Evolutionary conservation across 2,113 vertebrate species (phyloP).

Genomic region (Amphiprion ocellaris): DNA sequence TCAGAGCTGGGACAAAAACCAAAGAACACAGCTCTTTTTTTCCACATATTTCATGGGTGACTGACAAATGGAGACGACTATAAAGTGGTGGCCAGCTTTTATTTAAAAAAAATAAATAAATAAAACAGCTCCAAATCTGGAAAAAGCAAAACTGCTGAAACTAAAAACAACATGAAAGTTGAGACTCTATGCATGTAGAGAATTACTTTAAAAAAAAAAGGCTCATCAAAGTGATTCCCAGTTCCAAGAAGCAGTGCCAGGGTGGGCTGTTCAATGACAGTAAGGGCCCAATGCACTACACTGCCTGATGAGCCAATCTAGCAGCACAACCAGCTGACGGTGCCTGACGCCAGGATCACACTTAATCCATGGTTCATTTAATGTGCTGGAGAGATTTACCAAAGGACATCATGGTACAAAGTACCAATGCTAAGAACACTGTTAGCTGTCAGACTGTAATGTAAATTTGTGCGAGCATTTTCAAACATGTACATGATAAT

Average conservation of each 20-base stretch:
- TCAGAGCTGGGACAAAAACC: constrained; percentile 24
- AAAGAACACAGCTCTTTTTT: constrained; percentile 12
- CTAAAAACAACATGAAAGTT: not conserved
- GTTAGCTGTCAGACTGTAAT: not conserved
- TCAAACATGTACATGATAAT: too few species aligned
- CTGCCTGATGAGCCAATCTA: constrained; percentile 23
- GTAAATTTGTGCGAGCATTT: too few species aligned
- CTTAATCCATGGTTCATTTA: constrained; percentile 38
- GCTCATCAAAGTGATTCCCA: constrained; percentile 11
- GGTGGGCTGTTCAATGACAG: constrained; percentile 4
- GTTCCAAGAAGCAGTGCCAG: constrained; percentile 18
- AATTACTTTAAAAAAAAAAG: not conserved
- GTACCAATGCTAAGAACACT: not conserved
- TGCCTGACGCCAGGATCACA: constrained; percentile 29
- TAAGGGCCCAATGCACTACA: not conserved
- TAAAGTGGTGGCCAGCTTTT: constrained; percentile 1
- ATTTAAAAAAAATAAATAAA: not conserved
- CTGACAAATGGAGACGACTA: constrained; percentile 36
- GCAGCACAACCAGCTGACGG: constrained; percentile 35
- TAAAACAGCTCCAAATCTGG: not conserved
- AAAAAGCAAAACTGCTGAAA: not conserved
- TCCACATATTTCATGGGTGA: constrained; percentile 4
- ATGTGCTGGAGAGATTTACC: constrained; percentile 17
- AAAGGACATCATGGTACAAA: constrained; percentile 20
- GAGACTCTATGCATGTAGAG: not conserved